Percentiles rank a stretch among this genome's conserved stretches.
Evolutionary conservation across 2,888 invertebrate species (phyloP).

Genomic region (Agrenia bidenticulata): DNA sequence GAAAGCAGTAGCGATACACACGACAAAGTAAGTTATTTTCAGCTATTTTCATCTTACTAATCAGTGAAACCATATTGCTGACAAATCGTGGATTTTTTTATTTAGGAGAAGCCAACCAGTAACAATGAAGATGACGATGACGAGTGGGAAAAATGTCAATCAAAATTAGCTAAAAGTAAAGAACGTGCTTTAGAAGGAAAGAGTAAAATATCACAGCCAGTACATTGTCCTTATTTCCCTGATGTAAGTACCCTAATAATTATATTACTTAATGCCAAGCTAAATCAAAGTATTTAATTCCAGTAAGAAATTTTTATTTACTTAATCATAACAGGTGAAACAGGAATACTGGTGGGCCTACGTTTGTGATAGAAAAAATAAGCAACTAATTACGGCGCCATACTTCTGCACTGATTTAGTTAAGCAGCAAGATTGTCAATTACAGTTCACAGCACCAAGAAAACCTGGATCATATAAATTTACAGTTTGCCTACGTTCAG

Average conservation of each 20-base stretch:
- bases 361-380: constrained; percentile 91
- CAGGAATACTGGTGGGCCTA: constrained; percentile 99
- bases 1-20: constrained; percentile 55
- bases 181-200: constrained; percentile 88
- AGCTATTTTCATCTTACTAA: constrained; percentile 6
- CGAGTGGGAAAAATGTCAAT: constrained; percentile 93
- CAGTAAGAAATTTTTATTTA: constrained; percentile 2
- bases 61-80: too few species aligned
- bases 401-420: constrained; percentile 91
- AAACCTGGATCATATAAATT: constrained; percentile 91
- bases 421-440: constrained; percentile 83
- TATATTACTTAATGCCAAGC: too few species aligned
- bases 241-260: constrained; percentile 62
- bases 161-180: constrained; percentile 74
- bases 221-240: constrained; percentile 95
- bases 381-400: constrained; percentile 86
- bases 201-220: constrained; percentile 90
- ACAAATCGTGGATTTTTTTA: constrained; percentile 53
- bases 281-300: constrained; percentile 1
- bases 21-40: constrained; percentile 49
- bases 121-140: constrained; percentile 65
- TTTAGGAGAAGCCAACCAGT: constrained; percentile 45
- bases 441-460: constrained; percentile 94
- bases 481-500: constrained; percentile 88
- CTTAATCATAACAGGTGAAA: constrained; percentile 67